Conservation (phyloP, 2,888 invertebrate species). For the Rhamphomyia laevipes region DNA sequence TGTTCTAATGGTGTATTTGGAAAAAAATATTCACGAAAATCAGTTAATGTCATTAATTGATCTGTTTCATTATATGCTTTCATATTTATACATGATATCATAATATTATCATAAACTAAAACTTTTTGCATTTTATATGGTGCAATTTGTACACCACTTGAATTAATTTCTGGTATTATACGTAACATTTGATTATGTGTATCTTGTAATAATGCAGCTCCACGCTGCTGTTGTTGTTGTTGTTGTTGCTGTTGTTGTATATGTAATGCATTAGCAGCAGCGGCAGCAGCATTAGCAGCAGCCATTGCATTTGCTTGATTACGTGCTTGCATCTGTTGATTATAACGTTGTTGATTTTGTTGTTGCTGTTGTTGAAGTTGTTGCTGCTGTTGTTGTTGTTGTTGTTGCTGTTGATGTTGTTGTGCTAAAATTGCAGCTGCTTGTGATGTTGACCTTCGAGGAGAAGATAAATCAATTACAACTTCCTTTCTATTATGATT, state of each 20-base stretch:
- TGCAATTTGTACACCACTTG: slow-evolving; percentile 54
- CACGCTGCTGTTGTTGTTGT: slow-evolving; percentile 21
- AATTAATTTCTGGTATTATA: slow-evolving; percentile 56
- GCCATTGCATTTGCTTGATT: slow-evolving; percentile 5
- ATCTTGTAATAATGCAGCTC: slow-evolving; percentile 21
- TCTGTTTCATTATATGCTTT: slow-evolving; percentile 74
- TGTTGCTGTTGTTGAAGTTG: slow-evolving; percentile 22
- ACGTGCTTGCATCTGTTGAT: not conserved
- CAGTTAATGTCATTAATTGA: slow-evolving; percentile 69
- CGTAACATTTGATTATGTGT: slow-evolving; percentile 41
- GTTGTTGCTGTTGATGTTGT: slow-evolving; percentile 23
- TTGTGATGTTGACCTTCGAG: slow-evolving; percentile 37
- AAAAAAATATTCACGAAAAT: slow-evolving; percentile 70
- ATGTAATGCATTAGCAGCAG: slow-evolving; percentile 31
- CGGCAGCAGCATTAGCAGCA: slow-evolving; percentile 19
- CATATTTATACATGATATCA: slow-evolving; percentile 78
- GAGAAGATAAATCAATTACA: slow-evolving; percentile 42
- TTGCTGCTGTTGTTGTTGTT: slow-evolving; percentile 25
- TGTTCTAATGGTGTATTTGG: slow-evolving; percentile 60
- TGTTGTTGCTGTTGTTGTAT: slow-evolving; percentile 37
- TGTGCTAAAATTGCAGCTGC: slow-evolving; percentile 27
- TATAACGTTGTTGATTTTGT: slow-evolving; percentile 7
- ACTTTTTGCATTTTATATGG: slow-evolving; percentile 74
- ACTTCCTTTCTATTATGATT: slow-evolving; percentile 30
- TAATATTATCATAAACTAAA: slow-evolving; percentile 57